Evolutionary conservation across 2,888 invertebrate species (phyloP).

Genomic region (Pterostichus madidus): DNA sequence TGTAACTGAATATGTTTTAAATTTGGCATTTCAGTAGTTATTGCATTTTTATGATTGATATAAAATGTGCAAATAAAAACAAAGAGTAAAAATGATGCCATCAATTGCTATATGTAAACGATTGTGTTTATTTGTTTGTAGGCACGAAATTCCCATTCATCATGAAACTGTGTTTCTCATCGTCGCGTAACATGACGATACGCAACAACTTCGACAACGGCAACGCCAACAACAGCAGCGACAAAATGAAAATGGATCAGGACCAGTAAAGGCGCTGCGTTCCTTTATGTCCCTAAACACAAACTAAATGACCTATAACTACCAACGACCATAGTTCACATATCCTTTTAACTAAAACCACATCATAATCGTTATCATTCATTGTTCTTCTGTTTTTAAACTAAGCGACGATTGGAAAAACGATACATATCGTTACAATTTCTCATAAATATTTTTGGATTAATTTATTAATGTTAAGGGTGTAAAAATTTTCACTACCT

Average conservation of each 20-base stretch:
- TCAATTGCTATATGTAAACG: not conserved
- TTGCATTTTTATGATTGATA: conserved; percentile 3
- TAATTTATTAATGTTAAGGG: conserved; percentile 57
- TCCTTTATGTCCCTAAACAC: conserved; percentile 34
- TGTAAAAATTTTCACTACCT: conserved; percentile 53
- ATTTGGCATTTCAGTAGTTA: not conserved
- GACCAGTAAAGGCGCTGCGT: conserved; percentile 70
- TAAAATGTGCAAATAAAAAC: not conserved
- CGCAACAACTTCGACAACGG: conserved; percentile 72
- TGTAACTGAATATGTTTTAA: not conserved
- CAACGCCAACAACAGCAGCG: conserved; percentile 74
- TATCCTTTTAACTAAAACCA: conserved; percentile 49
- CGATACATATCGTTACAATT: conserved; percentile 65
- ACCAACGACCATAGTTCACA: conserved; percentile 65
- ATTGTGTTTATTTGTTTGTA: conserved; percentile 77
- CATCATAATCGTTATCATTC: conserved; percentile 32
- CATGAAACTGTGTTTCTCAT: conserved; percentile 98
- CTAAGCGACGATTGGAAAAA: conserved; percentile 48
- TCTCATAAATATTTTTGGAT: conserved; percentile 62
- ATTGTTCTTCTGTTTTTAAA: conserved; percentile 50
- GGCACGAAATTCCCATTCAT: conserved; percentile 99
- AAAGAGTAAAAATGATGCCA: not conserved
- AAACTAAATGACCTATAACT: conserved; percentile 34
- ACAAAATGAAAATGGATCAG: conserved; percentile 68
- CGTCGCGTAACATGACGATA: conserved; percentile 84